Evolutionary conservation across 1,140 invertebrate species (phyloP).

Genomic region (Pseudomyrmex gracilis): DNA sequence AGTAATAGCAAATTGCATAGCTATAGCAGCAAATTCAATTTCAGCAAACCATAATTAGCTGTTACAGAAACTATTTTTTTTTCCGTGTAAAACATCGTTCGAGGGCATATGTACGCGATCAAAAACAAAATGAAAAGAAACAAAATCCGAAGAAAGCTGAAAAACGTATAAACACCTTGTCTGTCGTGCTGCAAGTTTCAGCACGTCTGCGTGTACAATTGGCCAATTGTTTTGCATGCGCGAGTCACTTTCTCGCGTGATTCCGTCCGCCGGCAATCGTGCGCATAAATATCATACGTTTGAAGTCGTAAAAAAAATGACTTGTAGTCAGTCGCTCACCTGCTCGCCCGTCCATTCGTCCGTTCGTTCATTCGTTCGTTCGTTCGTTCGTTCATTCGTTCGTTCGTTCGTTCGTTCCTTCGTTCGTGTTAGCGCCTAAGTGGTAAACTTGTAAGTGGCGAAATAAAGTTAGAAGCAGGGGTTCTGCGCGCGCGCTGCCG

Average conservation of each 20-base stretch:
- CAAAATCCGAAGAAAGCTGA: background rate
- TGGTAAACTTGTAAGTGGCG: slow-evolving; percentile 85
- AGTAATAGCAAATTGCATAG: too few relatives aligned
- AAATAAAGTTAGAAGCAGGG: slow-evolving; percentile 82
- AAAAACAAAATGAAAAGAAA: background rate
- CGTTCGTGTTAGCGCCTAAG: slow-evolving; percentile 63
- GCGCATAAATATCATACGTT: slow-evolving; percentile 50
- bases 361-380: slow-evolving; percentile 11
- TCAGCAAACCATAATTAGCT: too few relatives aligned
- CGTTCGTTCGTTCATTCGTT: slow-evolving; percentile 23
- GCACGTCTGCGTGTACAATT: slow-evolving; percentile 22
- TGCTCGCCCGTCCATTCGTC: slow-evolving; percentile 19
- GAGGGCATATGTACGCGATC: background rate
- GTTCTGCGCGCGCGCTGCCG: slow-evolving; percentile 69
- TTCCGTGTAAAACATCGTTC: background rate
- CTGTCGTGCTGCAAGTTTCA: background rate
- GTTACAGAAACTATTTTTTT: too few relatives aligned
- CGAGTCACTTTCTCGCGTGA: slow-evolving; percentile 39
- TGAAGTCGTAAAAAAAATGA: slow-evolving; percentile 36
- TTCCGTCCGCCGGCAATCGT: slow-evolving; percentile 26
- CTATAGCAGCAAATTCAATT: too few relatives aligned
- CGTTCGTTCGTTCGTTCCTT: slow-evolving; percentile 1
- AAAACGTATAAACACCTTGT: slow-evolving; percentile 10
- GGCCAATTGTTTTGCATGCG: slow-evolving; percentile 31
- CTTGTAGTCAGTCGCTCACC: slow-evolving; percentile 7